Percentiles rank a stretch among this genome's conserved stretches.
Evolutionary conservation across 2,797 vertebrate genomes (phyloP).

Genomic region (Lagodon rhomboides): DNA sequence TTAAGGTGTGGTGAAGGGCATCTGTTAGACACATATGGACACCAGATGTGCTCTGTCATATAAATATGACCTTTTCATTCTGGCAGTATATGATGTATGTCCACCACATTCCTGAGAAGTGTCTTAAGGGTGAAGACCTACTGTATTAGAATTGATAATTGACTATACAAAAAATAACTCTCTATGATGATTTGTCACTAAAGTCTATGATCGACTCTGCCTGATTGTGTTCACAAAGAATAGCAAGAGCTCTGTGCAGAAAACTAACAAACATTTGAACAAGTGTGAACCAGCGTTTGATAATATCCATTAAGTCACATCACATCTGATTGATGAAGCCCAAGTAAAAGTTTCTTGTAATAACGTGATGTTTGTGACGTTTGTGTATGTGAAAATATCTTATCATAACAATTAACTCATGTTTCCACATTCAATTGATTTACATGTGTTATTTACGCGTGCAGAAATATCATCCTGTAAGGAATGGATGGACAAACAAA

Average conservation of each 20-base stretch:
- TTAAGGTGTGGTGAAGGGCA: slow-evolving; percentile 43
- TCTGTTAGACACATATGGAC: slow-evolving; percentile 62
- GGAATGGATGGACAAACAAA: not conserved
- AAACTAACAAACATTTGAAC: not conserved
- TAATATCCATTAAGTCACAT: not conserved
- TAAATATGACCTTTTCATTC: slow-evolving; percentile 27
- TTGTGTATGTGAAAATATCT: no score
- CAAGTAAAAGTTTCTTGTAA: no score
- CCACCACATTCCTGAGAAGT: slow-evolving; percentile 18
- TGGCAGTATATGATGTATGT: slow-evolving; percentile 24
- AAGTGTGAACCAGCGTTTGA: slow-evolving; percentile 2
- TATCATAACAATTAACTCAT: no score
- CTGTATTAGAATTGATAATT: not conserved
- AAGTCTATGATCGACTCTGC: not conserved
- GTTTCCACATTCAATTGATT: no score
- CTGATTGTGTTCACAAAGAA: not conserved
- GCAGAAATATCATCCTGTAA: not conserved
- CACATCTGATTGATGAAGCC: not conserved
- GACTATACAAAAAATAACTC: slow-evolving; percentile 2
- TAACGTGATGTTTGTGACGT: no score
- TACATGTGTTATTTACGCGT: not conserved
- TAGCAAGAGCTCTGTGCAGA: not conserved
- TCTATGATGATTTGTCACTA: not conserved
- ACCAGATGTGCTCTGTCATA: slow-evolving; percentile 53
- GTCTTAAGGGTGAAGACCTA: not conserved